These are phyloP conservation scores for Megalonaias nervosa DNA, from an alignment of 1,140 invertebrate species.

Conservation along the genomic window DNA sequence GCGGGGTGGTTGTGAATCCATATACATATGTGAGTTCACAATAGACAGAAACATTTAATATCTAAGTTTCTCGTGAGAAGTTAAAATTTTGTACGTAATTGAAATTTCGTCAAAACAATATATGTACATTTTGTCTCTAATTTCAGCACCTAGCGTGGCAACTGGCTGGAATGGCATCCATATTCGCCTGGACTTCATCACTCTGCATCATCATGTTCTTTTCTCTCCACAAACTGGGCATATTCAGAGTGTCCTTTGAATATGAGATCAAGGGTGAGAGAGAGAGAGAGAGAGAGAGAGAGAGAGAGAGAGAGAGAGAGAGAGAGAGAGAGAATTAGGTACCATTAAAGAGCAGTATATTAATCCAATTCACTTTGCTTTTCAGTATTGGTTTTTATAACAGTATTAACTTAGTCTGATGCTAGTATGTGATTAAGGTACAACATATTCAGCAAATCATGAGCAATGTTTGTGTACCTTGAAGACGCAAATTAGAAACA, in stretches of 20 bases:
- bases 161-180: slow-evolving; percentile 70
- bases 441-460: neutral
- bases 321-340: neutral
- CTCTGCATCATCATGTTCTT: slow-evolving; percentile 72
- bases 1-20: too few species aligned
- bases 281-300: neutral
- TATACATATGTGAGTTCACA: too few species aligned
- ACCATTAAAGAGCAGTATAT: neutral
- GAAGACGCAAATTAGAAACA: too few species aligned
- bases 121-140: neutral
- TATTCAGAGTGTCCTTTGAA: slow-evolving; percentile 71
- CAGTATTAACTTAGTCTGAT: neutral
- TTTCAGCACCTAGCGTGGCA: slow-evolving; percentile 72
- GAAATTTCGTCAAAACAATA: too few species aligned
- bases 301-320: slow-evolving; percentile 17
- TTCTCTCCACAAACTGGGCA: slow-evolving; percentile 63
- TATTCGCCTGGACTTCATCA: slow-evolving; percentile 71
- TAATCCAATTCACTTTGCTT: neutral
- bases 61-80: too few species aligned
- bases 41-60: too few species aligned
- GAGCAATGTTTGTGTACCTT: neutral
- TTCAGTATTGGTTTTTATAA: neutral
- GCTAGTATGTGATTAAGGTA: neutral
- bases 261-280: slow-evolving; percentile 72
- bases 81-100: too few species aligned